Evolutionary conservation across 2,797 vertebrate species (phyloP).

Genomic region (Taenioides sp.): DNA sequence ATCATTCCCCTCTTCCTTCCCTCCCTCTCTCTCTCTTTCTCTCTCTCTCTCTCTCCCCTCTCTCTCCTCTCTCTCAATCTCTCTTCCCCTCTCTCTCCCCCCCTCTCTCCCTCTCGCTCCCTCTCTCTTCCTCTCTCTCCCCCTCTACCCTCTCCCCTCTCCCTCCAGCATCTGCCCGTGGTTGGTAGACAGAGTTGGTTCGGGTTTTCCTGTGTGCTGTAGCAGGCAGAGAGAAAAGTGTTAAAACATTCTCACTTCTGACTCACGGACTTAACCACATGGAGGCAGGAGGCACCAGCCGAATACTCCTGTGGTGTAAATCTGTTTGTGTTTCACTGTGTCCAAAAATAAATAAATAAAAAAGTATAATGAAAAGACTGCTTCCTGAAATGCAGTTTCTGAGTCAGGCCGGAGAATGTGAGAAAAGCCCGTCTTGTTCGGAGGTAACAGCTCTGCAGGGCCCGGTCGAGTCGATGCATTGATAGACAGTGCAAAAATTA

Average conservation of each 20-base stretch:
- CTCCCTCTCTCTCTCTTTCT: too few species aligned
- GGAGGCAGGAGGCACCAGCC: slow-evolving; percentile 83
- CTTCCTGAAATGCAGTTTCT: slow-evolving; percentile 82
- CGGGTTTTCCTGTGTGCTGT: slow-evolving; percentile 76
- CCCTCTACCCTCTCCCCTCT: slow-evolving; percentile 20
- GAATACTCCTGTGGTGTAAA: slow-evolving; percentile 88
- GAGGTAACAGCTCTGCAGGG: slow-evolving; percentile 74
- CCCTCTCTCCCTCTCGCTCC: too few species aligned
- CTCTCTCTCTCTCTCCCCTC: too few species aligned
- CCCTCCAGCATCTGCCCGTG: slow-evolving; percentile 64
- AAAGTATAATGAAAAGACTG: slow-evolving; percentile 44
- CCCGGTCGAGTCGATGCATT: slow-evolving; percentile 30
- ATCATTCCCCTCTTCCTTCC: slow-evolving; percentile 65
- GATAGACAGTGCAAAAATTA: slow-evolving; percentile 10
- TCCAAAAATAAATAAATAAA: slow-evolving; percentile 50
- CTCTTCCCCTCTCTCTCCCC: too few species aligned
- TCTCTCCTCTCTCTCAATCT: too few species aligned
- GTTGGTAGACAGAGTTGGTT: slow-evolving; percentile 71
- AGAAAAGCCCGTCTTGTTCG: slow-evolving; percentile 88
- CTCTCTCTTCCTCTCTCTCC: background rate
- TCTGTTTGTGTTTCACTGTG: slow-evolving; percentile 77
- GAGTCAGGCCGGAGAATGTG: slow-evolving; percentile 88
- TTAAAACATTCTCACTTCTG: slow-evolving; percentile 99
- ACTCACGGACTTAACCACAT: slow-evolving; percentile 92
- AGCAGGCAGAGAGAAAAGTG: slow-evolving; percentile 85